phyloP scores from a whole-genome alignment of 2,113 vertebrate genomes.

The Lophius piscatorius region DNA sequence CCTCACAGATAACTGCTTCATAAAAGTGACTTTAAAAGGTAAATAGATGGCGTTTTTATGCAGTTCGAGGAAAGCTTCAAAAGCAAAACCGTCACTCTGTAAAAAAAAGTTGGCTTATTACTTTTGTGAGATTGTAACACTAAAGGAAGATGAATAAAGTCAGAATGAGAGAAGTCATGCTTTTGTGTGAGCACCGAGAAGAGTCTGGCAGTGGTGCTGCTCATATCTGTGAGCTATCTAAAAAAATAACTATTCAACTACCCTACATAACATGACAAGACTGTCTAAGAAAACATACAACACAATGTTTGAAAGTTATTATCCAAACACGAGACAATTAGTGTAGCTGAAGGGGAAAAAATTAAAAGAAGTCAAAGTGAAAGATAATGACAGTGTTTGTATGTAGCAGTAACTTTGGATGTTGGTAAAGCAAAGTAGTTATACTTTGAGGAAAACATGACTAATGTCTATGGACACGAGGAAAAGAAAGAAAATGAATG shows the following conservation, averaged over 20 bases:
- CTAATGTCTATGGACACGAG: no score
- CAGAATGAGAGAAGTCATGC: constrained; percentile 32
- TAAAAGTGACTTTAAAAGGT: constrained; percentile 11
- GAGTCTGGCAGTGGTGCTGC: neutral
- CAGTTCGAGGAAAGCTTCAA: constrained; percentile 30
- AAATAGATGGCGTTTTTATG: constrained; percentile 9
- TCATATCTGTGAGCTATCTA: neutral
- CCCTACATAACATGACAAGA: neutral
- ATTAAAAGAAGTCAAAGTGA: no score
- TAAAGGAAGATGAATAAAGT: constrained; percentile 12
- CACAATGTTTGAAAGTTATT: neutral
- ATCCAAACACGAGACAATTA: no score
- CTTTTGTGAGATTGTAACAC: neutral
- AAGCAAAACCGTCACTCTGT: constrained; percentile 6
- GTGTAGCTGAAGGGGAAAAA: no score
- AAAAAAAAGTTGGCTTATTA: constrained; percentile 11
- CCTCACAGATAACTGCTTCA: constrained; percentile 8
- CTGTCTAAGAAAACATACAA: neutral
- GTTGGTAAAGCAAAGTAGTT: no score
- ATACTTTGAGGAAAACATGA: no score
- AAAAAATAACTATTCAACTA: constrained; percentile 5
- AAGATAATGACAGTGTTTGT: no score
- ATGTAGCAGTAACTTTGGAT: no score
- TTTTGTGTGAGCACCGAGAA: neutral
- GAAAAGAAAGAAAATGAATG: no score